Evolutionary conservation across 2,113 vertebrate genomes (phyloP).

Genomic region (Todiramphus chloris): DNA sequence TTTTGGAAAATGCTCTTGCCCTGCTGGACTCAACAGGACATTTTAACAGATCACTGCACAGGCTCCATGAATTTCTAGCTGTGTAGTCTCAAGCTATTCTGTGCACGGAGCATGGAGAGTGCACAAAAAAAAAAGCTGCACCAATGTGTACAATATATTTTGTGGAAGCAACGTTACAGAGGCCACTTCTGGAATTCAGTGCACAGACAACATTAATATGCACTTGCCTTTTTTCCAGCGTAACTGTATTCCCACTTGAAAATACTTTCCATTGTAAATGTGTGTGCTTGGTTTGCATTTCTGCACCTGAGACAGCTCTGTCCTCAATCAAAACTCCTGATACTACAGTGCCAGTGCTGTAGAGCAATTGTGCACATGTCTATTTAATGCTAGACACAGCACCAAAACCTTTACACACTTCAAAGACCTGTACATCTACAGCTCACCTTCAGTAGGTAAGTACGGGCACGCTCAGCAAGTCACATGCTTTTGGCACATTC

Average conservation of each 20-base stretch:
- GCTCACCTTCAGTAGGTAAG: not conserved
- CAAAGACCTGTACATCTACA: not conserved
- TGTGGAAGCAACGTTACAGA: not conserved
- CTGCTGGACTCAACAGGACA: not conserved
- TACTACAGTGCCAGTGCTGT: not conserved
- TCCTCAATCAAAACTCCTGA: not conserved
- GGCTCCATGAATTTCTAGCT: not conserved
- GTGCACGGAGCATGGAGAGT: not conserved
- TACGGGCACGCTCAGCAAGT: accelerated
- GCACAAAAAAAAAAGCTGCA: not conserved
- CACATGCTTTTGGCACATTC: accelerated
- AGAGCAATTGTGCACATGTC: not conserved
- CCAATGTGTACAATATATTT: not conserved
- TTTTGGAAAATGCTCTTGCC: not conserved
- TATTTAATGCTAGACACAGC: not conserved
- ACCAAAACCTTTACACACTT: not conserved
- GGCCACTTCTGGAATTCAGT: not conserved
- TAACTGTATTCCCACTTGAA: not conserved
- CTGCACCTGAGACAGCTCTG: not conserved
- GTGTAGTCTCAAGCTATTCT: not conserved
- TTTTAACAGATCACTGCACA: not conserved
- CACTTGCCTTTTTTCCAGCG: not conserved
- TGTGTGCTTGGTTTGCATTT: not conserved
- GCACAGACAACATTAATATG: not conserved
- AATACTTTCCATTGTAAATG: not conserved